Conservation (phyloP, 1,140 invertebrate species). For the Branchinecta lynchi region DNA sequence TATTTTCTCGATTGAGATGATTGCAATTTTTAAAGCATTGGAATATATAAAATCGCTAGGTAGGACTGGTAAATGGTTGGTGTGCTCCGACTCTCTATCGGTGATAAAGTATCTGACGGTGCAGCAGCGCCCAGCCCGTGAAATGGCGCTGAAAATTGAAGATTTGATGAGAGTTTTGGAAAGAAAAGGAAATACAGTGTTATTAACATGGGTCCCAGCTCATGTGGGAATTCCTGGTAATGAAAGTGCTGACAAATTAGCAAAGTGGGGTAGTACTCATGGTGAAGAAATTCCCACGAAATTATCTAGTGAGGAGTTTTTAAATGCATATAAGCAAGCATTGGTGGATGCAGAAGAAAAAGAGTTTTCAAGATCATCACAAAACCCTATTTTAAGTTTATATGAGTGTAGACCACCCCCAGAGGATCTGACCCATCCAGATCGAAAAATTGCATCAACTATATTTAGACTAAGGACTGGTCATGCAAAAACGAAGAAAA, state of each 20-base stretch:
- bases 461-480: not conserved
- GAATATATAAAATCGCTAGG: not conserved
- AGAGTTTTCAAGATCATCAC: not conserved
- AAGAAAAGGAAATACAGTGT: not conserved
- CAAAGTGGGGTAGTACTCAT: not conserved
- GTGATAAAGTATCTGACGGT: not conserved
- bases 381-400: not conserved
- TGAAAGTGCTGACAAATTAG: slow-evolving; percentile 7
- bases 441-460: not conserved
- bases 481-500: not conserved
- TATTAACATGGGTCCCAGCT: slow-evolving; percentile 11
- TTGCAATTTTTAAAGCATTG: not conserved
- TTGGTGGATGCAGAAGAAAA: not conserved
- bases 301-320: not conserved
- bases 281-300: not conserved
- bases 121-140: not conserved
- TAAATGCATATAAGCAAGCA: not conserved
- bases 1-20: not conserved
- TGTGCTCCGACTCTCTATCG: not conserved
- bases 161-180: not conserved
- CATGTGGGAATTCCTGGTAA: slow-evolving; percentile 13
- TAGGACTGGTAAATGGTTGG: not conserved
- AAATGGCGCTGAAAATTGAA: not conserved
- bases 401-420: not conserved
- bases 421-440: not conserved